Conservation (phyloP, 2,113 vertebrate genomes). For the Cryptomyrus ogoouensis region DNA sequence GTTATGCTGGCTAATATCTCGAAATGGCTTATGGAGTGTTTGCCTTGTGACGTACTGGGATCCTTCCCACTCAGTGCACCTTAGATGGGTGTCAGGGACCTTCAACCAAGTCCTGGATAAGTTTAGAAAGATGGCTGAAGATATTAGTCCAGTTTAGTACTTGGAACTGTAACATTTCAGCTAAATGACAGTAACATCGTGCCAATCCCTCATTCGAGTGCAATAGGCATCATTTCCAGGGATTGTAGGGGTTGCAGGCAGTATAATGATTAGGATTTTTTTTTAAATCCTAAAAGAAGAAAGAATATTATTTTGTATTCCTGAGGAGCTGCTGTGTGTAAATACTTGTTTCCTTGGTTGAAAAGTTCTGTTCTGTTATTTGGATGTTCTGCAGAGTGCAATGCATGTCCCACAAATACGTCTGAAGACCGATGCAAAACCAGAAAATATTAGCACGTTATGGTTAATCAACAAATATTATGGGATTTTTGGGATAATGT, state of each 20-base stretch:
- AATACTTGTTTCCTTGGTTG: not conserved
- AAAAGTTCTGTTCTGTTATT: too few relatives aligned
- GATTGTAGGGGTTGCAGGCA: not conserved
- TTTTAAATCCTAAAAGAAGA: too few relatives aligned
- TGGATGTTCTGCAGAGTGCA: too few relatives aligned
- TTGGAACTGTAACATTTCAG: not conserved
- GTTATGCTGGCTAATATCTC: not conserved
- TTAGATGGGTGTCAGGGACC: not conserved
- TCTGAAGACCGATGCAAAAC: not conserved
- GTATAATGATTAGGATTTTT: too few relatives aligned
- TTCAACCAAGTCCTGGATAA: not conserved
- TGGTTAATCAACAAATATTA: not conserved
- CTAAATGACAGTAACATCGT: not conserved
- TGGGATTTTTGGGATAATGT: not conserved
- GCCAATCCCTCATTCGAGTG: not conserved
- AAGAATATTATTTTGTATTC: not conserved
- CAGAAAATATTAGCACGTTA: not conserved
- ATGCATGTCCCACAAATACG: too few relatives aligned
- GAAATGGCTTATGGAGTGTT: too few relatives aligned
- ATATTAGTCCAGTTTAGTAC: not conserved
- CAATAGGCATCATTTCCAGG: not conserved
- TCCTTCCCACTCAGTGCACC: too few relatives aligned
- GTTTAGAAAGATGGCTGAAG: not conserved
- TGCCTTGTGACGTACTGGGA: too few relatives aligned
- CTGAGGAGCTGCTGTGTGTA: not conserved